Percentiles rank a stretch among this genome's conserved stretches.
Conservation (phyloP, 2,797 vertebrate genomes). For the Zalophus californianus region DNA sequence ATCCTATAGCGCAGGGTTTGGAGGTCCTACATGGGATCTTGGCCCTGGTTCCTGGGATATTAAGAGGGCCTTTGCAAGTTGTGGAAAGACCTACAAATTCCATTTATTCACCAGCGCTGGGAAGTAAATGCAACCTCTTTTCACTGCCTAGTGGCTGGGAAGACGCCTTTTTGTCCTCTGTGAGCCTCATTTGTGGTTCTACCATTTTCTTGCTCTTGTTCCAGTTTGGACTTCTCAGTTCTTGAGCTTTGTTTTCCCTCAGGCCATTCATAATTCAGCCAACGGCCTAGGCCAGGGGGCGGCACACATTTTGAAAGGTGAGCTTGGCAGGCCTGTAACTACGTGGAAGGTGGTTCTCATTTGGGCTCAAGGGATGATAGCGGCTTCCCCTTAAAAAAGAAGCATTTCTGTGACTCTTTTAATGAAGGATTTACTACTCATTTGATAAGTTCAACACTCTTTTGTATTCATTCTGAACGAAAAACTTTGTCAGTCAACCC, state of each 20-base stretch:
- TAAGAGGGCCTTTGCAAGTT: constrained; percentile 15
- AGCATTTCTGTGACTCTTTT: constrained; percentile 36
- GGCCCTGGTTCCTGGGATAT: neutral
- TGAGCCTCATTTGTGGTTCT: neutral
- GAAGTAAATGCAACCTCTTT: constrained; percentile 4
- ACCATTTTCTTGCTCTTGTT: neutral
- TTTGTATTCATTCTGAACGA: constrained; percentile 52
- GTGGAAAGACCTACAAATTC: neutral
- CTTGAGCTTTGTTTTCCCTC: neutral
- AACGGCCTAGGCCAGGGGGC: neutral
- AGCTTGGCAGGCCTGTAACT: neutral
- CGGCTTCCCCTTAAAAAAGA: constrained; percentile 23
- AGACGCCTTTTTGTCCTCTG: neutral
- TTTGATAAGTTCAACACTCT: constrained; percentile 16
- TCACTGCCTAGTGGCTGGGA: neutral
- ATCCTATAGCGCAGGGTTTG: neutral
- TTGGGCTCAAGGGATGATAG: neutral
- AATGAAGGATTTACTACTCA: constrained; percentile 41
- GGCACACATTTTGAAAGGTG: constrained; percentile 25
- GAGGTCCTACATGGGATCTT: neutral
- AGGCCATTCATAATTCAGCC: neutral
- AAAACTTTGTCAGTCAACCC: constrained; percentile 31
- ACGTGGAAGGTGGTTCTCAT: neutral
- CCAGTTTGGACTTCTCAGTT: neutral
- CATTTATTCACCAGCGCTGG: neutral